Evolutionary conservation across 2,888 invertebrate species (phyloP).

Genomic region (Caenorhabditis wallacei): DNA sequence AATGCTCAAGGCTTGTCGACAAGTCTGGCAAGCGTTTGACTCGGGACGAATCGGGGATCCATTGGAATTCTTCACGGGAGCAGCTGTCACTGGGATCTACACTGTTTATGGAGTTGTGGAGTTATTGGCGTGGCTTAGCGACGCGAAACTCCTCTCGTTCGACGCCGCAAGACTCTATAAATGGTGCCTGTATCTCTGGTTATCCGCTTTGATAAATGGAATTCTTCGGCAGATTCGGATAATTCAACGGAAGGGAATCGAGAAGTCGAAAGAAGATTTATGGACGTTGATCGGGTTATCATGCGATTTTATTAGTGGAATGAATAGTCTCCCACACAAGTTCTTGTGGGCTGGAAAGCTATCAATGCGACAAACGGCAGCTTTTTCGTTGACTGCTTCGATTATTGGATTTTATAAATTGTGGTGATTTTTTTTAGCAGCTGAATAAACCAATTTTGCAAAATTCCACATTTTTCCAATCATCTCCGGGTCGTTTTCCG

Average conservation of each 20-base stretch:
- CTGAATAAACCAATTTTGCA: not conserved
- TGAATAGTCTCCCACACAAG: constrained; percentile 74
- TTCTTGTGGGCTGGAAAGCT: constrained; percentile 79
- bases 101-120: constrained; percentile 78
- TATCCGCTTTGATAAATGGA: constrained; percentile 73
- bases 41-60: constrained; percentile 59
- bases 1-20: constrained; percentile 74
- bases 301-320: constrained; percentile 77
- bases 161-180: constrained; percentile 73
- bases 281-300: constrained; percentile 71
- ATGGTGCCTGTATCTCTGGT: constrained; percentile 78
- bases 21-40: constrained; percentile 49
- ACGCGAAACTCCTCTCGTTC: constrained; percentile 74
- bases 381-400: constrained; percentile 77
- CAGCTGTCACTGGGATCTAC: constrained; percentile 77
- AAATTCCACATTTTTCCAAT: no score
- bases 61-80: constrained; percentile 57
- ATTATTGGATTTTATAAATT: constrained; percentile 78
- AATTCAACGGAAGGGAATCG: constrained; percentile 60
- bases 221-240: constrained; percentile 69
- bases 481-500: constrained; percentile 5
- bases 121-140: constrained; percentile 76
- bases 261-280: constrained; percentile 71
- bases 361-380: constrained; percentile 70
- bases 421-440: constrained; percentile 46